Evolutionary conservation across 1,140 invertebrate species (phyloP).

Genomic region (Streblospio benedicti): DNA sequence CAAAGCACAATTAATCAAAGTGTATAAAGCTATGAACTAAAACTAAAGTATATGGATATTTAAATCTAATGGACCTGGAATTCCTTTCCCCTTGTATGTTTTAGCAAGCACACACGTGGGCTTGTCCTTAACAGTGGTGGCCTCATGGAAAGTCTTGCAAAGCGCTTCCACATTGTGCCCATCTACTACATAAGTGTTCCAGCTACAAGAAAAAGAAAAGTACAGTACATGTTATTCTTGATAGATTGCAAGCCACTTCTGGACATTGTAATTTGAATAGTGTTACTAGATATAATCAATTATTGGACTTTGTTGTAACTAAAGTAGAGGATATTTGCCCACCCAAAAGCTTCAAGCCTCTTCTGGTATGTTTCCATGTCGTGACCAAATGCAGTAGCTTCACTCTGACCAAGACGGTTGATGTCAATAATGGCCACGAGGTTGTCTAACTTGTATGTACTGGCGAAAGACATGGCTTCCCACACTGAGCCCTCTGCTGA

Average conservation of each 20-base stretch:
- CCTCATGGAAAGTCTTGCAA: conserved; percentile 67
- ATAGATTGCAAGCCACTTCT: neutral
- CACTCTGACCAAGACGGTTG: conserved; percentile 93
- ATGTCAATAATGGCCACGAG: conserved; percentile 93
- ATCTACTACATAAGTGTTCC: conserved; percentile 84
- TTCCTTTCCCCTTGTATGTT: conserved; percentile 86
- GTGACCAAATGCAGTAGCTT: conserved; percentile 85
- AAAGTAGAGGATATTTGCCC: conserved; percentile 37
- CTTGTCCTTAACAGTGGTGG: conserved; percentile 60
- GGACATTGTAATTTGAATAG: no score
- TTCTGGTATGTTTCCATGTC: conserved; percentile 81
- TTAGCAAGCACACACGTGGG: conserved; percentile 91
- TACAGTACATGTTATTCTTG: neutral
- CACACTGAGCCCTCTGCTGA: conserved; percentile 96
- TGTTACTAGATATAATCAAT: no score
- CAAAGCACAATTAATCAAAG: no score
- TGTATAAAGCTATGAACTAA: no score
- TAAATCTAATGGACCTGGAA: conserved; percentile 52
- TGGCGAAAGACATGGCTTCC: conserved; percentile 92
- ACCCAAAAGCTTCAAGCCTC: conserved; percentile 83
- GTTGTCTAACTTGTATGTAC: conserved; percentile 92
- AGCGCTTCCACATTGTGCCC: conserved; percentile 90
- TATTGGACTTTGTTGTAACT: no score
- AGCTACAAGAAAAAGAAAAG: conserved; percentile 37
- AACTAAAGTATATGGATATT: no score